Conservation (phyloP, 2,888 invertebrate species). For the Adelphocoris suturalis region DNA sequence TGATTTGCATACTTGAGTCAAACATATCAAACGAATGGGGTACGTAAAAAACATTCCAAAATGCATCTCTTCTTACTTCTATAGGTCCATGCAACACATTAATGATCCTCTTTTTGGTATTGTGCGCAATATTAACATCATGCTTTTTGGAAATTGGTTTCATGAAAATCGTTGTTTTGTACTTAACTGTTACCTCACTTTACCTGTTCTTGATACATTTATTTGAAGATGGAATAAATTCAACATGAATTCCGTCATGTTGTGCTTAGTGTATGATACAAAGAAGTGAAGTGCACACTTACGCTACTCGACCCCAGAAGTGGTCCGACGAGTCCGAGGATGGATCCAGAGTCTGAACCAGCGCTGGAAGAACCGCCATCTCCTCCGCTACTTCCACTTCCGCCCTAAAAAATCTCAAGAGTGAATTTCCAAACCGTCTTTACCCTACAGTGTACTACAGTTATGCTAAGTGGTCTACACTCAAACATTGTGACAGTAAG, state of each 20-base stretch:
- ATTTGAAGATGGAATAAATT: background rate
- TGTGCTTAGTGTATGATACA: conserved; percentile 9
- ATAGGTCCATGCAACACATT: no score
- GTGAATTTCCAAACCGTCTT: background rate
- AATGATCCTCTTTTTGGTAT: no score
- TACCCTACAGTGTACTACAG: no score
- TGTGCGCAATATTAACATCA: no score
- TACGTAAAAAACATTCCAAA: no score
- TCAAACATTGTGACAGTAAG: no score
- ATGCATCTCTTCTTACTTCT: no score
- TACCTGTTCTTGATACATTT: background rate
- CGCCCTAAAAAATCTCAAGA: conserved; percentile 57
- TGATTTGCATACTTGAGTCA: no score
- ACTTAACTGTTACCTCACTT: background rate
- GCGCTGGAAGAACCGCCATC: conserved; percentile 71
- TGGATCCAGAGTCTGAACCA: conserved; percentile 75
- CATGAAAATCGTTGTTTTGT: no score
- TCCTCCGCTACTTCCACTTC: conserved; percentile 65
- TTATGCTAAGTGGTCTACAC: no score
- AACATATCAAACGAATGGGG: no score
- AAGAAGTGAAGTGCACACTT: conserved; percentile 45
- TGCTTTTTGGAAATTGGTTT: no score
- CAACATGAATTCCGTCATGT: background rate
- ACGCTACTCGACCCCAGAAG: conserved; percentile 76
- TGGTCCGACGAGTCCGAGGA: conserved; percentile 75